Conservation (phyloP, 2,888 invertebrate species). For the Nycteola revayana region DNA sequence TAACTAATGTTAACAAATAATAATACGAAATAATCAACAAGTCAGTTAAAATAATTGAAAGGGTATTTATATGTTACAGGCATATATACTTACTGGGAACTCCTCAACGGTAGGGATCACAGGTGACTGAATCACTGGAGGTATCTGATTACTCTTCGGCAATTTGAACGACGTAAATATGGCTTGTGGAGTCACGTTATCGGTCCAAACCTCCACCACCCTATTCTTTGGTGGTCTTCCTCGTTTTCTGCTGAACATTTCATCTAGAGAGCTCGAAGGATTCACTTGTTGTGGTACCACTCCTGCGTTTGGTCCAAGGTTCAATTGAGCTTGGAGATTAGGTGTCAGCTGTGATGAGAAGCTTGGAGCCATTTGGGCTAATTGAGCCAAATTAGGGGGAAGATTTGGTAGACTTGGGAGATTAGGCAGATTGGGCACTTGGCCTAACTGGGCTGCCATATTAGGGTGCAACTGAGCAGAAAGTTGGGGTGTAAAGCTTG, state of each 20-base stretch:
- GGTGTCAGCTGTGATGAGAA: constrained; percentile 66
- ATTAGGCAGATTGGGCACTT: constrained; percentile 62
- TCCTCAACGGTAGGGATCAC: constrained; percentile 70
- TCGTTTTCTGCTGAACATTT: constrained; percentile 95
- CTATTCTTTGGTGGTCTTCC: constrained; percentile 98
- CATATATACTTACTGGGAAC: constrained; percentile 66
- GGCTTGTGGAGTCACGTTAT: constrained; percentile 92
- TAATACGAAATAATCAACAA: too few relatives aligned
- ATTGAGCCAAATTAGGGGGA: constrained; percentile 70
- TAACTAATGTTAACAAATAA: too few relatives aligned
- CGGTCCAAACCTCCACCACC: constrained; percentile 95
- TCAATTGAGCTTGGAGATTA: constrained; percentile 70
- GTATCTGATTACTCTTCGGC: constrained; percentile 85
- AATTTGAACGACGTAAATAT: constrained; percentile 96
- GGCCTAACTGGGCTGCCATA: constrained; percentile 74
- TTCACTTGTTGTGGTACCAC: constrained; percentile 66
- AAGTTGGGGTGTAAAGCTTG: constrained; percentile 76
- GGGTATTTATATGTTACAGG: too few relatives aligned
- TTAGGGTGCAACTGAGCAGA: constrained; percentile 75
- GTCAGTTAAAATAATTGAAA: too few relatives aligned
- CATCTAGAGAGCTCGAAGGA: constrained; percentile 89
- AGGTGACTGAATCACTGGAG: constrained; percentile 64
- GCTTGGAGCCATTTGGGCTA: constrained; percentile 75
- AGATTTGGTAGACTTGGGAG: constrained; percentile 61
- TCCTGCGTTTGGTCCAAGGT: constrained; percentile 60